Evolutionary conservation across 2,797 vertebrate species (phyloP), one percentile per base, ranked within the genome.

Genomic region (Cynodonichthys magdalenae): DNA sequence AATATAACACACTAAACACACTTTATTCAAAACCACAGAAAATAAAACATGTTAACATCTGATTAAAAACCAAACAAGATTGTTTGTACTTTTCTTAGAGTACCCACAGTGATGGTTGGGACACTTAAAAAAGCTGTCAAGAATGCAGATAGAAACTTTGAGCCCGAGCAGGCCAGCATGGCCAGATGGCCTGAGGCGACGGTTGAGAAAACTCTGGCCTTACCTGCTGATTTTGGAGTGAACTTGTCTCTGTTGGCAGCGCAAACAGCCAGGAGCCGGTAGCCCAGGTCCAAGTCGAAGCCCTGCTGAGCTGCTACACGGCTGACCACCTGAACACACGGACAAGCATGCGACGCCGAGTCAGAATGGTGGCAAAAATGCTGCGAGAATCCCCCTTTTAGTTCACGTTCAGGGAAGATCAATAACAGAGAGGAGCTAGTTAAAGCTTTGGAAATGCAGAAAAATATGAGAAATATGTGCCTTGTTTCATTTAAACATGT

Each of bases 191-290:
- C 66, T n/a, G 75, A 82, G 81, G 76, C 10, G 68, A 57, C 53
- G 19, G 70, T 66, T 68, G 76, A 84, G 80, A 86, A 86, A 81
- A 82, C 70, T 75, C 69, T 47, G 75, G 87, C 90, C 95, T 93
- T 95, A 99, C 97, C 97, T 84, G 97, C 97, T 88, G 97, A 99
- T 94, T 99, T 98, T 72, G 97, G 97, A 87, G 97, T 99, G 94
- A 98, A 98, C 92, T 99, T 99, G 95, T 99, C 97, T 70, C 97
- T 94, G 95, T 99, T 98, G 59, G 97, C 97, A 34, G 97, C 97
- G 63, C 97, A 99, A 88, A 98, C 97, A n/a, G 97, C 97, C 90
- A 99, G 94, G 73, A 99, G 95, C 87, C 97, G 93, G 90, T 99
- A 99, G 91, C 97, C 97, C 19, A 99, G 95, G 91, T 99, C 97